Base-by-base conservation (phyloP, 2,113 vertebrate species). In the Natator depressus region DNA sequence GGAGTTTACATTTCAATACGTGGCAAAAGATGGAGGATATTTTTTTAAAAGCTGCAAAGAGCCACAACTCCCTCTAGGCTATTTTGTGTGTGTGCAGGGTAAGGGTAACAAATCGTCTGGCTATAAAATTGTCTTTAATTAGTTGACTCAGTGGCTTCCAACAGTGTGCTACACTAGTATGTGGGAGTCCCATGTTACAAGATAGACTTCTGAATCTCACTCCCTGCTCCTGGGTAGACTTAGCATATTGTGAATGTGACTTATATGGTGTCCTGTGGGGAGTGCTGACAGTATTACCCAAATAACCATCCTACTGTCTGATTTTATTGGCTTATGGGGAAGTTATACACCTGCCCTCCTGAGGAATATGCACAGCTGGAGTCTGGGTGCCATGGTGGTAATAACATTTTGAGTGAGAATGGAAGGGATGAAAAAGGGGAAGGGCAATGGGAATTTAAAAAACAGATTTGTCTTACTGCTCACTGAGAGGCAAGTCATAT, bases 321-420 rank as follows among this genome's bases (percentile, higher is more conserved):
- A 80, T 98, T 96, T 98, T 97, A 98, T 95, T 96, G 95, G 84
- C 94, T 96, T 84, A 47, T 5, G 89, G 88, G 95, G 93, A 98
- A 94, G 92, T 84, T 82, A 51, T 87, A 80, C 86, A 95, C 93
- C 78, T 97, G 96, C 84, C 90, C 80, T 97, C 96, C 96, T 87
- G 82, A 98, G 96, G 90, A 97, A 96, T 94, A 89, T 88, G 84
- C 85, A 51, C 80, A 87, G 80, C 87, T 96, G 94, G 94, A 96
- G 95, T 95, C 97, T 98, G 97, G 94, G 94, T 98, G 90, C 94
- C 95, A 95, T 95, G 97, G 95, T 89, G 88, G 83, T 93, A 95
- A 93, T 94, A 97, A 96, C 93, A 93, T 78, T 97, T 92, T 90
- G 94, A 97, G 84, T 92, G 93, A 96, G 97, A 98, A 95, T 96